Conservation (phyloP, 1,140 invertebrate species). For the Diabrotica undecimpunctata region DNA sequence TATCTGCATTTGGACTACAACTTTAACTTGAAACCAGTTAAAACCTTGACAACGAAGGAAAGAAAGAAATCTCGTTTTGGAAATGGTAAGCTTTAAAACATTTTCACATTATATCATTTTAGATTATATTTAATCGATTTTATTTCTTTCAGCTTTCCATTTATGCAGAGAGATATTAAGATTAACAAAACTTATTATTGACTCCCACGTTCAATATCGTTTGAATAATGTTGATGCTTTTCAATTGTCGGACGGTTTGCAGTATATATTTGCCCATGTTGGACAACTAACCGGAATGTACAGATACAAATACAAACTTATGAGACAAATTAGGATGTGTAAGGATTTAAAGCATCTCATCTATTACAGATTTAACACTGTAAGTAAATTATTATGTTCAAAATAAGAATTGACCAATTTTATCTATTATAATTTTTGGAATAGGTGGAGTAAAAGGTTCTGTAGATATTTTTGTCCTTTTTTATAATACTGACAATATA, state of each 20-base stretch:
- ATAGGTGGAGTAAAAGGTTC: too few species aligned
- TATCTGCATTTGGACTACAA: conserved; percentile 99
- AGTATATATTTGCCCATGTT: conserved; percentile 99
- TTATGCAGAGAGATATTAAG: conserved; percentile 97
- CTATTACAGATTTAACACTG: conserved; percentile 99
- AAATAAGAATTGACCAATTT: too few species aligned
- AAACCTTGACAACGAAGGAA: conserved; percentile 98
- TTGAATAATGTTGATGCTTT: conserved; percentile 99
- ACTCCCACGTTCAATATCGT: conserved; percentile 98
- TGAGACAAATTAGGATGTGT: conserved; percentile 99
- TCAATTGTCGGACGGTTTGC: conserved; percentile 96
- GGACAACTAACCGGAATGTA: conserved; percentile 99
- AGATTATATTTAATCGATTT: neutral
- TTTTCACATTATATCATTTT: neutral
- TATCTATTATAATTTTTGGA: too few species aligned
- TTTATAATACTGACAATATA: too few species aligned
- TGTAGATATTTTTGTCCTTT: too few species aligned
- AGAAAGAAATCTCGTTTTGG: conserved; percentile 99
- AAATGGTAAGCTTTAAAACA: conserved; percentile 67
- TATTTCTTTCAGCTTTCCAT: conserved; percentile 79
- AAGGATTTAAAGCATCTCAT: conserved; percentile 99
- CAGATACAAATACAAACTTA: conserved; percentile 98
- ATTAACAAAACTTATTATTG: conserved; percentile 96
- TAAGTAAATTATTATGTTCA: conserved; percentile 49
- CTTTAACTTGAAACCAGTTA: conserved; percentile 99